Base-by-base conservation (phyloP, 2,113 vertebrate species). In the Carassius auratus region DNA sequence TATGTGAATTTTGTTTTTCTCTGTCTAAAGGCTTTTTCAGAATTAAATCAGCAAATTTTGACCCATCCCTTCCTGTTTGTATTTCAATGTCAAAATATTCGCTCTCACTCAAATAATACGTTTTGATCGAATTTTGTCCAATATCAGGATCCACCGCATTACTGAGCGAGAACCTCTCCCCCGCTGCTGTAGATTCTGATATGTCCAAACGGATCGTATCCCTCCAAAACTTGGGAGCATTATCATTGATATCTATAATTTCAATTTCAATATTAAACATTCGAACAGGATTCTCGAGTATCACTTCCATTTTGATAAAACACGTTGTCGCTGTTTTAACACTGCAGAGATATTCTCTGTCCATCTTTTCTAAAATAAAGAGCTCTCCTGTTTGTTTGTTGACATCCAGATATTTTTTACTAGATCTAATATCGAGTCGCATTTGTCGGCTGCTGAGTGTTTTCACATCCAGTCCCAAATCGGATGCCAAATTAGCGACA, bases 311-410 rank as follows among this genome's bases (percentile, higher is more conserved):
- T 85, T 83, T 90, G 0, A 92, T 10, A 23, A 86, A 85, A 12
- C 92, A 93, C 0, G 42, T 38, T 38, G 38, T 9, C 8, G 59
- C 42, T 0, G 76, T 21, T 48, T 69, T 69, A 1, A 0, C 42
- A 42, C 7, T 45, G 0, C 93, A 96, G 0, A 95, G 30, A 14
- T 87, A 17, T 84, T 96, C 96, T 0, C 95, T 85, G 61, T 96
- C 95, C 1, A 95, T 95, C 10, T 91, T 95, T 48, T 94, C 93
- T 14, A 90, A 87, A 36, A 94, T 87, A 42, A 88, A 94, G 19
- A 96, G 91, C 17, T 95, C 94, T 0, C 95, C 94, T 23, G 93
- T 95, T 0, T 95, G 92, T 91, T 94, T 93, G 86, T 96, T 96
- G 23, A 96, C 91, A 2, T 94, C 94, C 64, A 96, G 81, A 89